Evolutionary conservation across 2,888 invertebrate species (phyloP).

Genomic region (Cataglyphis rosenhaueri): DNA sequence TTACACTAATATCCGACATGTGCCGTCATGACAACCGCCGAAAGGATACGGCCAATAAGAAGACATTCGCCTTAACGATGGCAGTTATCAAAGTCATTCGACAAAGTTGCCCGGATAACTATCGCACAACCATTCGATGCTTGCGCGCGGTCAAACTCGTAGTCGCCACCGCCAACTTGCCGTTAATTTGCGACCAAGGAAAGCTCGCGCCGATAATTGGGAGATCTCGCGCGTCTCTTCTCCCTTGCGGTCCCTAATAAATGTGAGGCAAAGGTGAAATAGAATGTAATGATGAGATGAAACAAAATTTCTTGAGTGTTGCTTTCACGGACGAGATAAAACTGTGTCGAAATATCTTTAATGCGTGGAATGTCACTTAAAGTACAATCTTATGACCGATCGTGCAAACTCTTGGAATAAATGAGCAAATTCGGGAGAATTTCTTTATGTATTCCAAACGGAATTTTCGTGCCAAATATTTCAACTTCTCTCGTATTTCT

Average conservation of each 20-base stretch:
- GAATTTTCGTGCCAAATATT: conserved; percentile 69
- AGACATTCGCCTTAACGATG: conserved; percentile 37
- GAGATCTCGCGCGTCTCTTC: conserved; percentile 42
- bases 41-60: conserved; percentile 14
- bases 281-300: neutral
- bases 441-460: conserved; percentile 72
- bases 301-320: conserved; percentile 22
- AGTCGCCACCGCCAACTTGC: conserved; percentile 55
- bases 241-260: neutral
- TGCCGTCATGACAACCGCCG: conserved; percentile 25
- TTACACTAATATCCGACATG: conserved; percentile 28
- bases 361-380: conserved; percentile 71
- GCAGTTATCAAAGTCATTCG: conserved; percentile 63
- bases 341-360: conserved; percentile 60
- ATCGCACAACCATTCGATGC: conserved; percentile 59
- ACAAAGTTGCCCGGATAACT: conserved; percentile 65
- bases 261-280: neutral
- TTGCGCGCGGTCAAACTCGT: conserved; percentile 63
- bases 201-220: conserved; percentile 66
- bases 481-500: conserved; percentile 2
- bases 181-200: conserved; percentile 67
- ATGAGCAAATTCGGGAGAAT: conserved; percentile 71
- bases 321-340: neutral
- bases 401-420: conserved; percentile 65
- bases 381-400: conserved; percentile 71